Percentiles rank a stretch among this genome's conserved stretches.
phyloP scores from a whole-genome alignment of 1,140 invertebrate species.

The Drosophila elegans region DNA sequence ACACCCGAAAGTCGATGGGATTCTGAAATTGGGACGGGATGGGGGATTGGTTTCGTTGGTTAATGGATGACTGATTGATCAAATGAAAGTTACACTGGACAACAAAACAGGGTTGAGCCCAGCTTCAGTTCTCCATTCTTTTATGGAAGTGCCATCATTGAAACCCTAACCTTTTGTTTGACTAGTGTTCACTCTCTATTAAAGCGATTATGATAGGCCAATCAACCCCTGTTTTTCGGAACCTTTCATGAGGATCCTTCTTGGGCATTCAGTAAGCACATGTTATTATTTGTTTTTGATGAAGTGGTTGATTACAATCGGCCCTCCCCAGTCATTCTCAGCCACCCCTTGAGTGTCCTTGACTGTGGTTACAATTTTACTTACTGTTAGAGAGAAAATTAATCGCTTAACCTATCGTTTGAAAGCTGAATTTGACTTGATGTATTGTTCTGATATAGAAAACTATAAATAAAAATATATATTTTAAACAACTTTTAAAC shows the following conservation, averaged over 20 bases:
- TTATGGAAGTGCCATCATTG: neutral
- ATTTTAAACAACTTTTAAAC: neutral
- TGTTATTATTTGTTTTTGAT: conserved; percentile 65
- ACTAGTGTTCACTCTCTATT: conserved; percentile 25
- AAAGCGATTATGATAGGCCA: conserved; percentile 50
- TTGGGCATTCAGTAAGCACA: conserved; percentile 39
- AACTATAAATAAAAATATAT: neutral
- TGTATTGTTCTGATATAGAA: neutral
- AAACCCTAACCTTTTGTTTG: conserved; percentile 23
- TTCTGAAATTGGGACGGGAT: conserved; percentile 33
- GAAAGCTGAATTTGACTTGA: neutral
- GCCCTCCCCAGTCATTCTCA: conserved; percentile 25
- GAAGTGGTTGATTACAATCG: conserved; percentile 49
- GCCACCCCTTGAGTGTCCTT: neutral
- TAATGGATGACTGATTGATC: conserved; percentile 65
- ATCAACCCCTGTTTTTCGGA: conserved; percentile 50
- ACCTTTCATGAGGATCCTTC: conserved; percentile 14
- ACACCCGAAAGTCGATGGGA: conserved; percentile 58
- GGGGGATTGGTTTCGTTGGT: conserved; percentile 21
- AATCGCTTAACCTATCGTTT: neutral
- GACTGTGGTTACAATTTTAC: conserved; percentile 35
- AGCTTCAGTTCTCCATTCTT: neutral
- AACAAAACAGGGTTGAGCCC: neutral
- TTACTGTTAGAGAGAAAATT: conserved; percentile 33
- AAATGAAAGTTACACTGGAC: conserved; percentile 25